phyloP scores from a whole-genome alignment of 2,113 vertebrate genomes.

The Sigmodon hispidus region DNA sequence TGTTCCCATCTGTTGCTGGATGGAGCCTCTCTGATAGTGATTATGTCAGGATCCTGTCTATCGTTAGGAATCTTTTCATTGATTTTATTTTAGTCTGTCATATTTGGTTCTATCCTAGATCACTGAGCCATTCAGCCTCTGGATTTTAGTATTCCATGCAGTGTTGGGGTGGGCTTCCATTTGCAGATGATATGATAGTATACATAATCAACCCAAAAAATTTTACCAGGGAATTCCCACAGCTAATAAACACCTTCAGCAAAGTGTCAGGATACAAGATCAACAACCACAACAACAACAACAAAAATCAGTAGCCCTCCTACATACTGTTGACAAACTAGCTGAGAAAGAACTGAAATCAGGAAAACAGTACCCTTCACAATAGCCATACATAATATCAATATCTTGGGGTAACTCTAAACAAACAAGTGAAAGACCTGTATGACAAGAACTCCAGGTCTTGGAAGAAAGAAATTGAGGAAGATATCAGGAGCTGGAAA shows the following conservation, averaged over 20 bases:
- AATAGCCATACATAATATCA: not conserved
- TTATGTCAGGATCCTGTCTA: not conserved
- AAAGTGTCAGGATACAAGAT: not conserved
- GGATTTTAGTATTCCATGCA: not conserved
- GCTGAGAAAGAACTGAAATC: not conserved
- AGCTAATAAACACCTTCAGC: not conserved
- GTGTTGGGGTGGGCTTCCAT: not conserved
- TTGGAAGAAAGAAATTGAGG: not conserved
- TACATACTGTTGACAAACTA: not conserved
- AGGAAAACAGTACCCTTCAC: not conserved
- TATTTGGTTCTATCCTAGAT: not conserved
- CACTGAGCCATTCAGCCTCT: not conserved
- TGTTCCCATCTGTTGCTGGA: not conserved
- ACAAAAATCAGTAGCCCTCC: not conserved
- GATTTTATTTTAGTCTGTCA: not conserved
- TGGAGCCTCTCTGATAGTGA: not conserved
- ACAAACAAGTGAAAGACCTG: not conserved
- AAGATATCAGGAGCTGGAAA: not conserved
- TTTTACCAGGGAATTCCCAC: not conserved
- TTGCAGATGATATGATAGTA: not conserved
- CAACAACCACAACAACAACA: not conserved
- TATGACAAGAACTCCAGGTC: not conserved
- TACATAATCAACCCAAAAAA: not conserved
- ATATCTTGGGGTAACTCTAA: not conserved
- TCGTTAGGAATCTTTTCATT: not conserved